Evolutionary conservation across 1,140 invertebrate genomes (phyloP), one percentile per base, ranked within the genome.

Genomic region (Onthophagus taurus): DNA sequence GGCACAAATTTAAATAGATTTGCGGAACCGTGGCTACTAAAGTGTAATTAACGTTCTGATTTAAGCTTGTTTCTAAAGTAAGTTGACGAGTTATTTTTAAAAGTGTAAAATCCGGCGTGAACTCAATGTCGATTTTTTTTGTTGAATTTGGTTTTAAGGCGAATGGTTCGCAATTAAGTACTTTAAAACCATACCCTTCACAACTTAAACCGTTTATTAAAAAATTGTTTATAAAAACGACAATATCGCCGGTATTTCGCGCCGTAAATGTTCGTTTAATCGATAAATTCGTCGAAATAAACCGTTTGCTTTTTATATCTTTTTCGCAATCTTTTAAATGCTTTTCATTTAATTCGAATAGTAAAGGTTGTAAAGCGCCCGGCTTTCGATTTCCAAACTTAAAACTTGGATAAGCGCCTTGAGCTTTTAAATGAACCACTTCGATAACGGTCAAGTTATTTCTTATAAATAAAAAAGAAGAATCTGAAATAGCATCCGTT

Each of bases 381-480:
- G 91, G 83, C 34, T 83, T 82, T 1, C 85, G 78, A 63, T 90
- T 92, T n/a, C 85, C 91, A 57, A 97, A 84, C 57, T 86, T 85
- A 61, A 97, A 85, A 61, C 88, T 79, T 7, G 90, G 88, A 49
- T 79, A 65, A 1, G 85, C 87, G 9, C 89, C 90, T 53, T 83
- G 75, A 0, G 90, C 92, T 34, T 77, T 77, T 19, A 97, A 58
- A 50, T 82, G 77, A 9, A 95, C 66, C 11, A 81, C 77, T 67
- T 98, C 93, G 51, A 97, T 68, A 33, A 91, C 80, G 1, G 93
- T 97, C 51, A 97, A 71, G 66, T 98, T 97, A 65, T 96, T 98
- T 54, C 92, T 53, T 17, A 74, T 60, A 20, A 70, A 63, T 9
- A 72, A 36, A 11, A 72, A 51, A 1, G 65, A 65, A 29, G 67